Percentiles rank a stretch among this genome's conserved stretches.
Conservation (phyloP, 2,888 invertebrate genomes). For the Epiperipatus broadwayi region DNA sequence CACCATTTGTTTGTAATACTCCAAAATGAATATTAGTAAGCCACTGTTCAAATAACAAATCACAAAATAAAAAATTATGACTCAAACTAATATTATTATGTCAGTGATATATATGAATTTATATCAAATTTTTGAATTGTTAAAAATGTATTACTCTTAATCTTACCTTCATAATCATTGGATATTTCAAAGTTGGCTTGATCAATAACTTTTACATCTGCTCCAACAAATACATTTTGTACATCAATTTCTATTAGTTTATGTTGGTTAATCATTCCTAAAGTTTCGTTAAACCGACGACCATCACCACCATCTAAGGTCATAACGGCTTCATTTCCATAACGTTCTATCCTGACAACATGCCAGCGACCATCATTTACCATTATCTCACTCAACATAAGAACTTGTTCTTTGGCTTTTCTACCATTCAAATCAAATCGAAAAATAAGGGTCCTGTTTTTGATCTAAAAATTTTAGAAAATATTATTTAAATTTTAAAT, state of each 20-base stretch:
- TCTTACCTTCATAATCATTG: conserved; percentile 69
- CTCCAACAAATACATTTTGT: conserved; percentile 84
- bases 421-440: conserved; percentile 78
- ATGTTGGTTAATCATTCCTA: conserved; percentile 59
- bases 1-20: too few species aligned
- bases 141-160: neutral
- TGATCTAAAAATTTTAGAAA: conserved; percentile 44
- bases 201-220: conserved; percentile 84
- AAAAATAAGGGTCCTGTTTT: conserved; percentile 70
- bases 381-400: conserved; percentile 69
- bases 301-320: conserved; percentile 90
- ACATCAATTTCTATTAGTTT: conserved; percentile 81
- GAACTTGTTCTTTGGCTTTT: conserved; percentile 68
- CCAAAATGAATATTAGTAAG: too few species aligned
- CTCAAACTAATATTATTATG: too few species aligned
- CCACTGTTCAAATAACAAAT: too few species aligned
- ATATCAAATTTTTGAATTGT: too few species aligned
- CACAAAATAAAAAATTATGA: too few species aligned
- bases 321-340: conserved; percentile 75
- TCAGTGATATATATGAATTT: too few species aligned
- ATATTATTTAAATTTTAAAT: too few species aligned
- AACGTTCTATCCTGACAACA: conserved; percentile 69
- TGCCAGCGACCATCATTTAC: conserved; percentile 97
- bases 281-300: conserved; percentile 73
- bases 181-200: conserved; percentile 83